Evolutionary conservation across 1,140 invertebrate species (phyloP).

Genomic region (Maniola jurtina): DNA sequence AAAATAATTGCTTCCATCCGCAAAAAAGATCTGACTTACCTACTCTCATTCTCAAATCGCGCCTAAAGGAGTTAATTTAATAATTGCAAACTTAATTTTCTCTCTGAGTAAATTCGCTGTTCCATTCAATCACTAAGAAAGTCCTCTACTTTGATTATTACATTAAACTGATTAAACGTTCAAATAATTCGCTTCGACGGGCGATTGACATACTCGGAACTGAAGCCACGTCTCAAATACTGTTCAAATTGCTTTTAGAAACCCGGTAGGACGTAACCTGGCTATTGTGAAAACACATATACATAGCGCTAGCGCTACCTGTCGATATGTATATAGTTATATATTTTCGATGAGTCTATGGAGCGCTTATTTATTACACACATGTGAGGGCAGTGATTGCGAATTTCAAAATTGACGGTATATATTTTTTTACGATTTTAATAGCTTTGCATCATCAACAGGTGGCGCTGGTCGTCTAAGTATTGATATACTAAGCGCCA

Average conservation of each 20-base stretch:
- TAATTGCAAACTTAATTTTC: too few relatives aligned
- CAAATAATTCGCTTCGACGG: too few relatives aligned
- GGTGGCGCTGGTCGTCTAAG: conserved; percentile 64
- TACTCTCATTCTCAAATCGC: too few relatives aligned
- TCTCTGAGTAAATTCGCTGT: too few relatives aligned
- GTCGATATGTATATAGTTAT: conserved; percentile 27
- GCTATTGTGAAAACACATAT: conserved; percentile 27
- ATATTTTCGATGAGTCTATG: conserved; percentile 25
- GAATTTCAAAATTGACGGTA: conserved; percentile 20
- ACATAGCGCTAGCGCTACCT: conserved; percentile 59
- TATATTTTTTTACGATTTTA: conserved; percentile 18
- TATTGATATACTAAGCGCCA: conserved; percentile 53
- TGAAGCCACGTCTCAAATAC: conserved; percentile 51
- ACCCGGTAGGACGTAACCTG: conserved; percentile 27
- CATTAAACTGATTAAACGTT: too few relatives aligned
- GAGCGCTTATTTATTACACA: not conserved
- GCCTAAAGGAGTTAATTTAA: too few relatives aligned
- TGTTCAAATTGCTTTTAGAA: conserved; percentile 43
- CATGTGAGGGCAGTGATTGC: conserved; percentile 68
- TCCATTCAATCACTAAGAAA: too few relatives aligned
- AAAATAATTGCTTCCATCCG: too few relatives aligned
- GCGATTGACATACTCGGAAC: not conserved
- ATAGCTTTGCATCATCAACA: conserved; percentile 34
- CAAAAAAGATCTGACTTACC: too few relatives aligned
- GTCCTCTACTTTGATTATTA: too few relatives aligned